phyloP scores from a whole-genome alignment of 2,113 vertebrate genomes.

The Zosterops borbonicus region DNA sequence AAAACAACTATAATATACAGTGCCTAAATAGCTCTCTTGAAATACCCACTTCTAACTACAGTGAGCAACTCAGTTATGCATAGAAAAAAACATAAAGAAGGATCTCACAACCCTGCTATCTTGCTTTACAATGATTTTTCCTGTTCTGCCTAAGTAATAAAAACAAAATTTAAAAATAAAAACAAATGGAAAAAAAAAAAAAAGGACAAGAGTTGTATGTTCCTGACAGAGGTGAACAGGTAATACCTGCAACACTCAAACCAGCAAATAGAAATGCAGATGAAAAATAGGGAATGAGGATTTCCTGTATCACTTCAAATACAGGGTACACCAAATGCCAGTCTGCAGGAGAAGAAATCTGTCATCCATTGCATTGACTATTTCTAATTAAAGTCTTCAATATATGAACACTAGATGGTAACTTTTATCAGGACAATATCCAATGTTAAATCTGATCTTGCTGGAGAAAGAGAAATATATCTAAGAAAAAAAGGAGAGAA shows the following conservation, averaged over 20 bases:
- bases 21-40: not conserved
- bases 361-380: not conserved
- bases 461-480: not conserved
- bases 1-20: not conserved
- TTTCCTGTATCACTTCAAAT: not conserved
- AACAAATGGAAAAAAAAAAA: no score
- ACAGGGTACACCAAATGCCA: not conserved
- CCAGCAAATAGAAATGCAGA: not conserved
- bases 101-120: not conserved
- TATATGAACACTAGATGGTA: not conserved
- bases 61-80: not conserved
- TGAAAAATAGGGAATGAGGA: not conserved
- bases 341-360: not conserved
- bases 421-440: not conserved
- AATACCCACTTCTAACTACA: not conserved
- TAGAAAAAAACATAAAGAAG: not conserved
- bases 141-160: not conserved
- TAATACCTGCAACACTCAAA: not conserved
- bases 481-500: not conserved
- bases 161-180: not conserved
- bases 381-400: not conserved
- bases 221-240: not conserved
- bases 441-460: not conserved
- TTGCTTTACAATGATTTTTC: not conserved
- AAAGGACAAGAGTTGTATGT: not conserved